Base-by-base conservation (phyloP, 2,888 invertebrate genomes). In the Cylloceria caligata region DNA sequence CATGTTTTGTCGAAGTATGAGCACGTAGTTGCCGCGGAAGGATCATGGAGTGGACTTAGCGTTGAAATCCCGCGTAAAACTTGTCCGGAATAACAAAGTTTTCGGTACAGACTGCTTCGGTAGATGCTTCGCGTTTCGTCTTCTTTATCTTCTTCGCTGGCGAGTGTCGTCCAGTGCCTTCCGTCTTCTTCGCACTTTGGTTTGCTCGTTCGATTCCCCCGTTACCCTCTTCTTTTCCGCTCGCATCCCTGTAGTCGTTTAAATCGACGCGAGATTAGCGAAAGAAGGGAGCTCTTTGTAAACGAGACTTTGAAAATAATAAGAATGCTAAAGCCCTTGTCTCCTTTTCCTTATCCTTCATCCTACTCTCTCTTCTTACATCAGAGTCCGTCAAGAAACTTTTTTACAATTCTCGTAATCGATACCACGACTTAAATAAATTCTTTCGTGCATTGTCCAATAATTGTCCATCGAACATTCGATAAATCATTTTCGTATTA, bases 21-120 rank as follows among this genome's bases (percentile, higher is more conserved):
- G 91, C 91, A 91, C 91, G 91, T 92, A 92, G 89, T 92, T 91
- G 90, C 88, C 91, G 88, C 89, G 90, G 87, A 92, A 92, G 91
- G 91, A 91, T 92, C 91, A 90, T 90, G 89, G 91, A 91, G 90
- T 91, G 90, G 91, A 91, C 91, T 91, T 91, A 91, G 89, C 89
- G 88, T 80, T 85, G 82, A 90, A 90, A 92, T 92, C 91, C 91
- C 90, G 89, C 89, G 89, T 91, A 91, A 91, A 91, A 92, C 91
- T 92, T 90, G 90, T 84, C 87, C 86, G 87, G 92, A 91, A 92
- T 92, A 91, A 89, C 90, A 90, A 92, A 91, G 88, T 91, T 86
- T 87, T 64, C 86, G 75, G 82, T 81, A 73, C 65, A 68, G 71
- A 65, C 75, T 82, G 71, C 79, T 60, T 36, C 67, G 55, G 72